A percentile compares a stretch with the other conserved stretches of the same genome.
These are phyloP conservation scores for Sitta europaea DNA, from an alignment of 2,113 vertebrate species.

Conservation along the genomic window DNA sequence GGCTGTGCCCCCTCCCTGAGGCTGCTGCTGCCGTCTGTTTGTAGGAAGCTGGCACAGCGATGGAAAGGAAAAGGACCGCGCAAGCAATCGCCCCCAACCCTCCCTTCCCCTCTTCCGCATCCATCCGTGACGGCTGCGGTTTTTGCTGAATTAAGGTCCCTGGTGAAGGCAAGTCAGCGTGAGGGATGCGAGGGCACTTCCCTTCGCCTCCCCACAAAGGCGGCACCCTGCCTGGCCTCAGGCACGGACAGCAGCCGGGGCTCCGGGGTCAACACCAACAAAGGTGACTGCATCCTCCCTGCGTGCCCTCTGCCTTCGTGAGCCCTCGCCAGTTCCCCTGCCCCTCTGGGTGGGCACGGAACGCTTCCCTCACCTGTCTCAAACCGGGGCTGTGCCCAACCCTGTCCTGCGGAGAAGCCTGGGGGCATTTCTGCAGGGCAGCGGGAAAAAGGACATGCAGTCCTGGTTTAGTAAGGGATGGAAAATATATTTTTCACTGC, in stretches of 20 bases:
- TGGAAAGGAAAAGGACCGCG: background rate
- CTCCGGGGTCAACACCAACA: accelerated
- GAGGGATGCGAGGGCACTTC: background rate
- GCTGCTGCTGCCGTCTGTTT: accelerated
- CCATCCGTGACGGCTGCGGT: background rate
- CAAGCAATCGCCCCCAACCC: accelerated
- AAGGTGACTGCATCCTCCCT: background rate
- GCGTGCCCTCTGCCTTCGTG: background rate
- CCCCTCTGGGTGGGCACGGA: background rate
- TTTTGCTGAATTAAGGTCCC: background rate
- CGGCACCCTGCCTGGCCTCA: background rate
- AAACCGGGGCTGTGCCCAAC: background rate
- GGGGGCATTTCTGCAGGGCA: background rate
- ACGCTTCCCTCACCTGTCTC: background rate
- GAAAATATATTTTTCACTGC: background rate
- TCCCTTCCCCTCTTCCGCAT: background rate
- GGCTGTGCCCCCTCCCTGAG: background rate
- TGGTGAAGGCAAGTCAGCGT: background rate
- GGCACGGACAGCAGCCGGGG: background rate
- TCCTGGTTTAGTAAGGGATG: accelerated
- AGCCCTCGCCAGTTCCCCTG: background rate
- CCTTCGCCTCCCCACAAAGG: background rate
- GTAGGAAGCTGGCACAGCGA: accelerated
- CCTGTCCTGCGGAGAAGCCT: accelerated
- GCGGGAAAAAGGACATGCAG: background rate